Evolutionary conservation across 2,888 invertebrate genomes (phyloP), one percentile per base, ranked within the genome.

Genomic region (Heliconius erato): DNA sequence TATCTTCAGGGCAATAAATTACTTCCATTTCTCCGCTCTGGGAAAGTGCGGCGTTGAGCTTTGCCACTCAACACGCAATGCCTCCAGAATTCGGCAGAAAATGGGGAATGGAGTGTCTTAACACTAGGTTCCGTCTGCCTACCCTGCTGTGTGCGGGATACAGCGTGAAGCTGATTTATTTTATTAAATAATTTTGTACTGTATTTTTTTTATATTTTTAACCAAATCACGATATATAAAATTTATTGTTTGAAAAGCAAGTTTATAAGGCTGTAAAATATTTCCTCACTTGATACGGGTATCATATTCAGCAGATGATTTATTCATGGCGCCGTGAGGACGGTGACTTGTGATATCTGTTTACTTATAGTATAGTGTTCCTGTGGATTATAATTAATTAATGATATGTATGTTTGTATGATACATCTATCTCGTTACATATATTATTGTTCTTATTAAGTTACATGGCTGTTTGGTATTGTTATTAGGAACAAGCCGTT

Each of bases 301-400:
- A 76, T 76, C 76, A 76, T 76, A 59, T 76, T 76, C 76, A 35
- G 35, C 12, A 19, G 35, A 76, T 76, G 76, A 63, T 76, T 76
- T 76, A 76, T 76, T 76, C 76, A 76, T 76, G 76, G 76, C 76
- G 76, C 63, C 63, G 63, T 76, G 40, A 76, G 76, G n/a, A 76
- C 63, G 35, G 63, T 76, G 76, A 76, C 76, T 63, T 63, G 76
- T 59, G n/a, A 76, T n/a, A 76, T 63, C 76, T 76, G 16, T 76
- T 63, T 76, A 76, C 76, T n/a, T 63, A 23, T 14, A 40, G n/a
- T 16, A 63, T 76, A 63, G 63, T 16, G 63, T 76, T 35, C 40
- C 35, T 76, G 59, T 23, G 54, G 32, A 74, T n/a, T 23, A 74
- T 74, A 74, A 74, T 74, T 74, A 74, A 74, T 74, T n/a, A 63